Base-by-base conservation (phyloP, 2,113 vertebrate species). In the Callopanchax toddi region DNA sequence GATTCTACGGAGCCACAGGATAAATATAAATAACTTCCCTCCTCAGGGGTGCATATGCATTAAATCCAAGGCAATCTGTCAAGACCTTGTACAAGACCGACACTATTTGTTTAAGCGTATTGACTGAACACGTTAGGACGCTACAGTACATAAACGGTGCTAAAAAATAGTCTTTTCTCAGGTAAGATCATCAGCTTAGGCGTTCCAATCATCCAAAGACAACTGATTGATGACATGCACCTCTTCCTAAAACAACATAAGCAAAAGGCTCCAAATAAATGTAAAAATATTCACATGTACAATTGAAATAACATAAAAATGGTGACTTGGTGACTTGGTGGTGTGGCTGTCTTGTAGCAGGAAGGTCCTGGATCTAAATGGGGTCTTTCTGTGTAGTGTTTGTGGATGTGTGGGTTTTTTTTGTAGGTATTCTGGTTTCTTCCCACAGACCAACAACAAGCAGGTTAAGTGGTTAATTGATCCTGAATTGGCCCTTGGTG, bases 51-150 rank as follows among this genome's bases (percentile, higher is more conserved):
- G 44, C 18, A 15, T 57, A 61, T 49, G 42, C n/a, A 58, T 80
- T 66, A 65, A 49, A 56, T 72, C 26, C 56, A 60, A 83, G 59
- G 40, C 20, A 61, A 49, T 56, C 39, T 64, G 49, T 70, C 67
- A 65, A 63, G 23, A 57, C n/a, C 3, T 48, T 61, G 16, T 51
- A 45, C 22, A 51, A 63, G 48, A 37, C 50, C 43, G 12, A 60
- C 56, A 62, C 57, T 44, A 34, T 66, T 73, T 63, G 10, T 74
- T 68, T 71, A 11, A 59, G 63, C 26, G 34, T 63, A 60, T 68
- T 60, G 10, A 77, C 20, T 23, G 21, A 46, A 74, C 56, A 46
- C 34, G 69, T 23, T 32, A 25, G 63, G 32, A 26, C 51, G 70
- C 45, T 64, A 34, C 5, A 21, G 15, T 13, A 48, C 6, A 60